Conservation (phyloP, 2,113 vertebrate species). For the Orthonyx spaldingii region DNA sequence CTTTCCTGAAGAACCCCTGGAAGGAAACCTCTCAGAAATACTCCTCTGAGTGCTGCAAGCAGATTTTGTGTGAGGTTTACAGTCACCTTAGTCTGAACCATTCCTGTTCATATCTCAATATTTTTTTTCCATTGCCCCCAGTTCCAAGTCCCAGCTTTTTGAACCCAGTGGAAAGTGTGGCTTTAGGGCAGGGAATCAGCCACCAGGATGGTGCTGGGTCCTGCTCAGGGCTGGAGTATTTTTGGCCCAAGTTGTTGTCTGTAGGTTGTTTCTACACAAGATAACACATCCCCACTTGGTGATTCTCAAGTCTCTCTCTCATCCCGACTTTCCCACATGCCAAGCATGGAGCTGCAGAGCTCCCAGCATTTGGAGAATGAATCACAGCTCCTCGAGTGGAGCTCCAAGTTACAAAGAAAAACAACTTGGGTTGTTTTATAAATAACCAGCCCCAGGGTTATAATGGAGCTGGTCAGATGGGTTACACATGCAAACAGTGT, state of each 20-base stretch:
- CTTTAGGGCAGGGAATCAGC: not conserved
- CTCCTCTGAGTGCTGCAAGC: not conserved
- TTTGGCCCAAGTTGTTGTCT: not conserved
- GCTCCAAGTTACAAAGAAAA: not conserved
- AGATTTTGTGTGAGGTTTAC: not conserved
- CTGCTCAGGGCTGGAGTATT: not conserved
- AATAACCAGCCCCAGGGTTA: not conserved
- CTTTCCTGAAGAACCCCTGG: not conserved
- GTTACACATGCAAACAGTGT: not conserved
- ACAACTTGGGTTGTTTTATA: not conserved
- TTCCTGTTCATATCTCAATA: not conserved
- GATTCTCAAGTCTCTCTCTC: not conserved
- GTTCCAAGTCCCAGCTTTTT: not conserved
- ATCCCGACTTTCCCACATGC: not conserved
- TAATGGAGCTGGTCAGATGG: not conserved
- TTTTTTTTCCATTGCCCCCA: not conserved
- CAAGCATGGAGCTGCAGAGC: not conserved
- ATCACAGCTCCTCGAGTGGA: not conserved
- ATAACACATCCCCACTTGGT: not conserved
- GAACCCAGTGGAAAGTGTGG: not conserved
- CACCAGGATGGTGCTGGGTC: not conserved
- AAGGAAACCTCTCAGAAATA: not conserved
- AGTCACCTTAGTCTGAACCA: not conserved
- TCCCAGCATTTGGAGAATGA: not conserved
- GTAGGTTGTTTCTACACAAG: not conserved